These are phyloP conservation scores for Coregonus ussuriensis DNA, from an alignment of 2,797 vertebrate genomes.

Conservation along the genomic window DNA sequence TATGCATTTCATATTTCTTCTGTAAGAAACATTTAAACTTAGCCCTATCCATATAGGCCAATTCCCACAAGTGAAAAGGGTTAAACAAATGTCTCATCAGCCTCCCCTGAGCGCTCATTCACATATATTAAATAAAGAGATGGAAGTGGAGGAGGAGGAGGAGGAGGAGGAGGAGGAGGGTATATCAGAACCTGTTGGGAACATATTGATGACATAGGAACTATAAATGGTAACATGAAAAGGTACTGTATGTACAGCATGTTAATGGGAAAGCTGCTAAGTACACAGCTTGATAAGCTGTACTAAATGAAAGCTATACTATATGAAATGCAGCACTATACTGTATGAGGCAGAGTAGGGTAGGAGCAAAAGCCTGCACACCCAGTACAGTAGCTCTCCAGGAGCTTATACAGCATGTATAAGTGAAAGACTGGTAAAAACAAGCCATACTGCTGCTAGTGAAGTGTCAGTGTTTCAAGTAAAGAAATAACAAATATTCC, in stretches of 20 bases:
- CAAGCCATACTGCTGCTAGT: background rate
- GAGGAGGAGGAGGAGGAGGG: background rate
- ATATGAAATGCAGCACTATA: too few species aligned
- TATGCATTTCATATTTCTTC: too few species aligned
- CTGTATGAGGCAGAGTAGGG: background rate
- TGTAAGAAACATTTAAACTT: too few species aligned
- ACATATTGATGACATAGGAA: background rate
- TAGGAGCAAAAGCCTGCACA: background rate
- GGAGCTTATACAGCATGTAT: background rate
- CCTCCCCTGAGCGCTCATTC: background rate
- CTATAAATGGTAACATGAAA: background rate
- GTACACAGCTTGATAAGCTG: background rate
- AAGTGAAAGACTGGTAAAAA: background rate
- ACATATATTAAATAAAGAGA: background rate
- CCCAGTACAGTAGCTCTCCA: too few species aligned
- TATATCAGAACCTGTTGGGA: background rate
- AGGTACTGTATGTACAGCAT: too few species aligned
- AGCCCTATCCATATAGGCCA: too few species aligned
- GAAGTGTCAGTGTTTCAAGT: background rate
- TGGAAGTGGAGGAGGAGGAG: background rate
- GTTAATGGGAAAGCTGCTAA: background rate
- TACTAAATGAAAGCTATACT: background rate
- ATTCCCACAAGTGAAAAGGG: background rate
- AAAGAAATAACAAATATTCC: background rate
- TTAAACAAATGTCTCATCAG: constrained; percentile 7